Evolutionary conservation across 1,140 invertebrate species (phyloP), one percentile per base, ranked within the genome.

Genomic region (Drosophila quadrilineata): DNA sequence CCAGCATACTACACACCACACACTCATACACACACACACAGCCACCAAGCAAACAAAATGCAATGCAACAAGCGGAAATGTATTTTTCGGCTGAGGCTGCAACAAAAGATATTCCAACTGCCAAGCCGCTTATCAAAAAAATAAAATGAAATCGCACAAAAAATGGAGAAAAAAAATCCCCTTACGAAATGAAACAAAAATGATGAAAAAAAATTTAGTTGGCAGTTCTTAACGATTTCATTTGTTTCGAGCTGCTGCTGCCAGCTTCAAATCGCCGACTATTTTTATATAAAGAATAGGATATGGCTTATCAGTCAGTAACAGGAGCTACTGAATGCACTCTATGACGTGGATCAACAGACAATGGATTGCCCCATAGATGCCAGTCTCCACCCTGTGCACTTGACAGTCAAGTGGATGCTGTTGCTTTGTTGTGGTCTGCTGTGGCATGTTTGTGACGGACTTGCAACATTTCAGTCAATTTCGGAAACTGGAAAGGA

Each of bases 91-190:
- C 64, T 52, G 60, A 62, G 57, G 68, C 67, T 56, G 68, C 73
- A 76, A 52, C 50, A 71, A 79, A 58, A 64, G 52, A 72, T 70
- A 85, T 76, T 73, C n/a, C 49, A 71, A 46, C 52, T 67, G 69
- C 56, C 64, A 82, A 82, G 79, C 69, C 52, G 77, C 77, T 84
- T 84, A 82, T 60, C 63, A 59, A 66, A 66, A 40, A 26, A 43
- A 14, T 9, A 17, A 41, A 33, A 40, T 3, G 17, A 43, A 24
- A 43, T 33, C 10, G 10, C 16, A 35, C 9, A 9, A 40, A 21
- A 40, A 38, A 22, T 22, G 12, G 4, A 10, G 3, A 10, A 22
- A 41, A 48, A 9, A 46, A 5, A 22, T n/a, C n/a, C n/a, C n/a
- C n/a, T n/a, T n/a, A n/a, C n/a, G 8, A 14, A 3, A 28, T 17